Evolutionary conservation across 2,797 vertebrate species (phyloP).

Genomic region (Channallabes apus): DNA sequence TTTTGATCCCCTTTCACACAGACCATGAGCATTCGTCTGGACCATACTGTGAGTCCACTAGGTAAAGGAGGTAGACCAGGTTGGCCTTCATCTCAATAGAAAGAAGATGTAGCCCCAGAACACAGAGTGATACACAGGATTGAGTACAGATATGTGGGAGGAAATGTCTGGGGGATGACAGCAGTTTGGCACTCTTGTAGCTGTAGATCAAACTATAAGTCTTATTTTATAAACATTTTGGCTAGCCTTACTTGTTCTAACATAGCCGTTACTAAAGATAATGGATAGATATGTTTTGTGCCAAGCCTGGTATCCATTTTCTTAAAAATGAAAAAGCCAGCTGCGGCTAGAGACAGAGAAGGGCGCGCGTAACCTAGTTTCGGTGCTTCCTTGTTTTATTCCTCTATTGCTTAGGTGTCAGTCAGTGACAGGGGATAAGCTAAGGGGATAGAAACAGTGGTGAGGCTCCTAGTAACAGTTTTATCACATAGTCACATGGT

Average conservation of each 20-base stretch:
- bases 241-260: not conserved
- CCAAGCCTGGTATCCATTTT: not conserved
- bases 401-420: not conserved
- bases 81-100: not conserved
- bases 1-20: not conserved
- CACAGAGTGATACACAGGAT: not conserved
- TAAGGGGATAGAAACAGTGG: conserved; percentile 1
- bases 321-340: not conserved
- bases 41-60: not conserved
- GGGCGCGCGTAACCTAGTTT: not conserved
- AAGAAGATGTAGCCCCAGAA: not conserved
- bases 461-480: not conserved
- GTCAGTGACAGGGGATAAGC: conserved; percentile 1
- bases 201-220: not conserved
- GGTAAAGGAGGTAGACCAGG: not conserved
- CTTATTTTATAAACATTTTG: conserved; percentile 4
- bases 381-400: not conserved
- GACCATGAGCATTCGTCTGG: not conserved
- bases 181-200: not conserved
- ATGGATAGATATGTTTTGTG: conserved; percentile 2
- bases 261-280: not conserved
- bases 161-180: conserved; percentile 1
- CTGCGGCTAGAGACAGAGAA: not conserved
- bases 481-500: not conserved
- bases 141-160: not conserved